Evolutionary conservation across 1,140 invertebrate genomes (phyloP).

Genomic region (Monochamus saltuarius): DNA sequence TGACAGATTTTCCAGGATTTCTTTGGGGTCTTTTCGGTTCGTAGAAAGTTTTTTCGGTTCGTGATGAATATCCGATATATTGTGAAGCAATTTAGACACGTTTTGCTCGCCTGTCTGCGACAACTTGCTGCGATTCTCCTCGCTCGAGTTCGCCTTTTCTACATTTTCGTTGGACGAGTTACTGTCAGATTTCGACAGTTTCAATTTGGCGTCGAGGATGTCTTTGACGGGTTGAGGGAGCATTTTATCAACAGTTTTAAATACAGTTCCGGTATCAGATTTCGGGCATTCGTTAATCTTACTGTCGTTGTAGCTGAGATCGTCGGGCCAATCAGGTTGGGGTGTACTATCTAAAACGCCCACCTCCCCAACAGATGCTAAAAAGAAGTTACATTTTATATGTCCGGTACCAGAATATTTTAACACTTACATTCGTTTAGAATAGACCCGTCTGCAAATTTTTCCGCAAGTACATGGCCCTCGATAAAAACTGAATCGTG

Average conservation of each 20-base stretch:
- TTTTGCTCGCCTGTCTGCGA: background rate
- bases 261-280: slow-evolving; percentile 12
- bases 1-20: slow-evolving; percentile 22
- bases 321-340: slow-evolving; percentile 14
- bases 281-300: slow-evolving; percentile 7
- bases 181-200: background rate
- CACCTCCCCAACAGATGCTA: background rate
- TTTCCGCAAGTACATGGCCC: slow-evolving; percentile 23
- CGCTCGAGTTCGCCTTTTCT: slow-evolving; percentile 18
- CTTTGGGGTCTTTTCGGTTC: background rate
- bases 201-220: background rate
- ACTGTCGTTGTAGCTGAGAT: slow-evolving; percentile 8
- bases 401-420: too few species aligned
- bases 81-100: background rate
- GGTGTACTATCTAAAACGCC: slow-evolving; percentile 17
- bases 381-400: too few species aligned
- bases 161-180: slow-evolving; percentile 10
- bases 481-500: slow-evolving; percentile 32
- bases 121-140: background rate
- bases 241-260: slow-evolving; percentile 28
- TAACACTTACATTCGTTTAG: slow-evolving; percentile 17
- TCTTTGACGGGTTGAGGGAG: background rate
- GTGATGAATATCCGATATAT: background rate
- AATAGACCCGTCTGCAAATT: slow-evolving; percentile 29
- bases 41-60: background rate